A percentile compares a stretch with the other conserved stretches of the same genome.
phyloP scores from a whole-genome alignment of 2,797 vertebrate species.

The Notolabrus celidotus region DNA sequence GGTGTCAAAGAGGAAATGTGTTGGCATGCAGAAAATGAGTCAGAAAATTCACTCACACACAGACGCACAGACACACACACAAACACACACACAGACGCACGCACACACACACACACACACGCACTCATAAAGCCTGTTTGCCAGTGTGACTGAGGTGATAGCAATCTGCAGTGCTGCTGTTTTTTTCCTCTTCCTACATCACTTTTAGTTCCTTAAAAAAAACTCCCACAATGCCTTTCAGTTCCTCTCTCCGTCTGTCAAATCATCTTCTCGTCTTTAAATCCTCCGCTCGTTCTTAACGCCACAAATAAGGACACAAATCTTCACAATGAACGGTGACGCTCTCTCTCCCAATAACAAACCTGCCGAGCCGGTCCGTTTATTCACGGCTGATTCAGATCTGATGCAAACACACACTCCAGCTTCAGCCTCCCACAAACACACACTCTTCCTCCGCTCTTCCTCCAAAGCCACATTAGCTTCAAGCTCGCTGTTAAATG shows the following conservation, averaged over 20 bases:
- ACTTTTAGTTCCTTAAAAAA: slow-evolving; percentile 15
- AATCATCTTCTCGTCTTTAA: slow-evolving; percentile 42
- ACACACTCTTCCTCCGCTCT: slow-evolving; percentile 25
- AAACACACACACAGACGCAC: not conserved
- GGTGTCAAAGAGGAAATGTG: slow-evolving; percentile 60
- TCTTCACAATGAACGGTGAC: slow-evolving; percentile 20
- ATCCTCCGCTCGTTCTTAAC: slow-evolving; percentile 23
- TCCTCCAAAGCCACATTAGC: slow-evolving; percentile 45
- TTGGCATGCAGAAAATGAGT: slow-evolving; percentile 46
- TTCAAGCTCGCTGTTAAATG: slow-evolving; percentile 69
- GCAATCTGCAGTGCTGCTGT: slow-evolving; percentile 41
- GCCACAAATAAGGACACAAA: slow-evolving; percentile 37
- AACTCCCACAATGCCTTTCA: slow-evolving; percentile 25
- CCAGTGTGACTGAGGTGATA: slow-evolving; percentile 51
- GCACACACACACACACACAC: slow-evolving; percentile 3
- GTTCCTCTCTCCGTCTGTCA: not conserved
- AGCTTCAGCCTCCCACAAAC: too few species aligned
- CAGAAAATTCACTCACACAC: not conserved
- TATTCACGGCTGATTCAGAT: slow-evolving; percentile 61
- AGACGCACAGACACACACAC: slow-evolving; percentile 2
- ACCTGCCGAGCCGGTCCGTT: slow-evolving; percentile 7
- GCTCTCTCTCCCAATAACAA: slow-evolving; percentile 24
- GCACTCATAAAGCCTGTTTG: slow-evolving; percentile 16
- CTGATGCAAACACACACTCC: slow-evolving; percentile 38
- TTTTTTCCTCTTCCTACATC: slow-evolving; percentile 44